Base-by-base conservation (phyloP, 2,797 vertebrate species). In the Sternarchorhynchus goeldii region DNA sequence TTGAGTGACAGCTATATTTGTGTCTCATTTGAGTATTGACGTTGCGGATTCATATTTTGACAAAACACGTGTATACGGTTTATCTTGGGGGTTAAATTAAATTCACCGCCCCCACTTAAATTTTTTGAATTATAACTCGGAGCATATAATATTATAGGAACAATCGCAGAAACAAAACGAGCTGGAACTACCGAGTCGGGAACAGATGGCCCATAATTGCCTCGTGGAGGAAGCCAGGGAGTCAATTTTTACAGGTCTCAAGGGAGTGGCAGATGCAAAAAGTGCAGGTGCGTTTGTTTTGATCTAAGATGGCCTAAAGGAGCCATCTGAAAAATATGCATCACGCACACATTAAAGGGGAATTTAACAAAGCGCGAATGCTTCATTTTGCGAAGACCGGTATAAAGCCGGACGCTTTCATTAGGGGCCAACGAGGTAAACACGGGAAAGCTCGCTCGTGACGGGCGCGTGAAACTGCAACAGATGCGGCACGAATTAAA, bases 181-280 rank as follows among this genome's bases (percentile, higher is more conserved):
- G 91, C 90, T 93, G 92, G 92, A 94, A 92, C 91, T 90, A 93
- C 91, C 91, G 91, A 91, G 92, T 92, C 87, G 90, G 88, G 92
- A 94, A 93, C 93, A 94, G 93, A 94, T 94, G 93, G 93, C 92
- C 88, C 90, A 88, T 94, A 94, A 94, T 94, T 94, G 93, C 92
- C 92, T 94, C 88, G 85, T 92, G 90, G 92, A 92, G 90, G 91
- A 92, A 93, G 93, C 93, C 93, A 93, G 92, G 92, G 93, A 94
- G 93, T 94, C 92, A 92, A 94, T 94, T 94, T 93, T 93, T 94
- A 93, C 92, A 89, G 92, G 89, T 94, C 93, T 92, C 91, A 84
- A 89, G 92, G 93, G 92, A 93, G 90, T 92, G 90, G 89, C 89
- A 91, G 90, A 93, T 91, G 92, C 89, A 91, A 89, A 88, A 90